A percentile compares a stretch with the other conserved stretches of the same genome.
phyloP scores from a whole-genome alignment of 2,113 vertebrate species.

The Copsychus sechellarum region DNA sequence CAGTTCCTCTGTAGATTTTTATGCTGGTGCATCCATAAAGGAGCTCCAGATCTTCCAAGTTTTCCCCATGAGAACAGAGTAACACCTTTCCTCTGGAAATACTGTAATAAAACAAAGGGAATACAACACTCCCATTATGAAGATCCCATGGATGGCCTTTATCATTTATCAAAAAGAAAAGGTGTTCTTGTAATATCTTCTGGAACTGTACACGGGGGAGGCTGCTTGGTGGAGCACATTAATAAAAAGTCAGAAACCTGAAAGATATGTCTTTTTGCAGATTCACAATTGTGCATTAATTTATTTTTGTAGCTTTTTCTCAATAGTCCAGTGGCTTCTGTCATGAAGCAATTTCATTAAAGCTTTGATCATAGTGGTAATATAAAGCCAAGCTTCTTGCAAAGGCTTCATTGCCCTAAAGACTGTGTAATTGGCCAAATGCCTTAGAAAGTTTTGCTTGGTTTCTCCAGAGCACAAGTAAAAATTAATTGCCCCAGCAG shows the following conservation, averaged over 20 bases:
- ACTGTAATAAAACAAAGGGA: constrained; percentile 74
- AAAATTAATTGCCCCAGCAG: constrained; percentile 78
- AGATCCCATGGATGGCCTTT: constrained; percentile 63
- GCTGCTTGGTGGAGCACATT: constrained; percentile 62
- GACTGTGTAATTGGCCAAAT: constrained; percentile 73
- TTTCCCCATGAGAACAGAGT: constrained; percentile 64
- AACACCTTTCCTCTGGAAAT: constrained; percentile 68
- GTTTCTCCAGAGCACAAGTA: constrained; percentile 72
- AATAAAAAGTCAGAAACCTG: constrained; percentile 74
- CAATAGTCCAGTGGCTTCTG: constrained; percentile 68
- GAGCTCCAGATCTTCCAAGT: constrained; percentile 47
- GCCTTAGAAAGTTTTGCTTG: constrained; percentile 73
- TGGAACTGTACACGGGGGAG: constrained; percentile 57
- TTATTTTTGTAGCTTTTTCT: constrained; percentile 73
- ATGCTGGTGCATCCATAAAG: constrained; percentile 56
- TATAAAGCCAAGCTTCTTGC: constrained; percentile 65
- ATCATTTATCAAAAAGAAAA: constrained; percentile 72
- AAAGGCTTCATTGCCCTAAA: constrained; percentile 71
- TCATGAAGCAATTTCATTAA: constrained; percentile 71
- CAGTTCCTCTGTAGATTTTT: constrained; percentile 63
- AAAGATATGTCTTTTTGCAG: constrained; percentile 59
- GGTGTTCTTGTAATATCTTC: constrained; percentile 61
- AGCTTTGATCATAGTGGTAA: constrained; percentile 59
- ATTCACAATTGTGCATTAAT: constrained; percentile 63
- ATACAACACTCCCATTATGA: constrained; percentile 59